phyloP scores from a whole-genome alignment of 2,797 vertebrate species.

The Margarornis squamiger region DNA sequence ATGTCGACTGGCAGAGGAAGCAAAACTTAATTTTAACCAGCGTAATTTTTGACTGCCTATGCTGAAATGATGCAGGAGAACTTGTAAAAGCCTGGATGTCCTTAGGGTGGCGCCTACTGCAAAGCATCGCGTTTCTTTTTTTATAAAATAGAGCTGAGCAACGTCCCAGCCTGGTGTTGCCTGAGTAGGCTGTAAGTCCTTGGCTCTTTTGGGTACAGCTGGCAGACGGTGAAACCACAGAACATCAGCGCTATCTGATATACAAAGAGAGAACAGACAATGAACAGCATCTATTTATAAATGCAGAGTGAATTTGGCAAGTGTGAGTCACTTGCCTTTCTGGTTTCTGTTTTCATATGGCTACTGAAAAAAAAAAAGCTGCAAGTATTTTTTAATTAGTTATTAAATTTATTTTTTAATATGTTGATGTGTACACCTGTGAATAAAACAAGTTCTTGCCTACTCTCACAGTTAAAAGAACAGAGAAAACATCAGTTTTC shows the following conservation, averaged over 20 bases:
- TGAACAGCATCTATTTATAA: background rate
- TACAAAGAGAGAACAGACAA: background rate
- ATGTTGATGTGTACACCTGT: background rate
- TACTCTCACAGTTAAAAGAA: background rate
- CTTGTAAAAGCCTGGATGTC: background rate
- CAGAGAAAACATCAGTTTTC: background rate
- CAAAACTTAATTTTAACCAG: background rate
- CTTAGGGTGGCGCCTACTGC: conserved; percentile 53
- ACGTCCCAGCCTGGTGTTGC: no score
- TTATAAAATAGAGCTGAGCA: rapidly evolving
- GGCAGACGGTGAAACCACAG: background rate
- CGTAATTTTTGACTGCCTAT: background rate
- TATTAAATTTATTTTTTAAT: background rate
- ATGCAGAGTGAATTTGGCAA: background rate
- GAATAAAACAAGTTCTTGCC: background rate
- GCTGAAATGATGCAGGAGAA: background rate
- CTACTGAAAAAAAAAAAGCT: background rate
- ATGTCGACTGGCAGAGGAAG: background rate
- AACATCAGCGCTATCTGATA: background rate
- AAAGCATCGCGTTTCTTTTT: background rate
- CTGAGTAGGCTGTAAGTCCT: background rate
- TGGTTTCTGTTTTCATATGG: background rate
- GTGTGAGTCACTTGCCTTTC: background rate
- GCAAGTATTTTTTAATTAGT: background rate
- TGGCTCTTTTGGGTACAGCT: background rate